Evolutionary conservation across 1,140 invertebrate species (phyloP).

Genomic region (Drosophila micromelanica): DNA sequence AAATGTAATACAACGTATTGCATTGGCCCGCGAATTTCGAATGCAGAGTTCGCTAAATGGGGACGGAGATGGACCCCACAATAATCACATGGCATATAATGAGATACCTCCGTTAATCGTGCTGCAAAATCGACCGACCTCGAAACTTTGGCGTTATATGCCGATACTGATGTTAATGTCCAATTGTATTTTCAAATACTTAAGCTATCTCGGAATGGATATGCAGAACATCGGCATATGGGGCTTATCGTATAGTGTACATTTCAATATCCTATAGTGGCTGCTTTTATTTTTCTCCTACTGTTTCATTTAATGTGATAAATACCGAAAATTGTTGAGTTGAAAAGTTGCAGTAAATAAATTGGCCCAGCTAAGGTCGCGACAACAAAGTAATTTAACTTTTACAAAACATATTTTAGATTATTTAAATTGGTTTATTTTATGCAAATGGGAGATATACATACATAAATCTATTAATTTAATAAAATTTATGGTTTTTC

Average conservation of each 20-base stretch:
- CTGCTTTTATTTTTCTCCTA: constrained; percentile 7
- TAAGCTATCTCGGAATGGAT: not conserved
- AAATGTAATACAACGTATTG: not conserved
- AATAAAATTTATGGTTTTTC: no score
- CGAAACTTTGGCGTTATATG: constrained; percentile 22
- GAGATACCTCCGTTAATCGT: constrained; percentile 19
- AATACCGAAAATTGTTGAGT: not conserved
- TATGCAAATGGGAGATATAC: no score
- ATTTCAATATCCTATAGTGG: constrained; percentile 34
- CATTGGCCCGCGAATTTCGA: not conserved
- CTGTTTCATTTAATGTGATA: not conserved
- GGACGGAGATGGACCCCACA: constrained; percentile 43
- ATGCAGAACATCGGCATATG: not conserved
- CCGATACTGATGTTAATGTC: constrained; percentile 17
- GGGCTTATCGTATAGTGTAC: constrained; percentile 19
- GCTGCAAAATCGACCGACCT: not conserved
- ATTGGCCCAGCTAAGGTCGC: no score
- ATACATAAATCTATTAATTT: no score
- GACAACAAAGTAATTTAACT: no score
- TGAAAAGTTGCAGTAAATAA: no score
- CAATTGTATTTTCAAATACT: constrained; percentile 8
- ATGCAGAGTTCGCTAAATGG: not conserved
- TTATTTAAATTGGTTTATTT: no score
- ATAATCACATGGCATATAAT: constrained; percentile 4
- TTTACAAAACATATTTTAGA: no score